Conservation (phyloP, 2,797 vertebrate species). For the Danio tinwini region DNA sequence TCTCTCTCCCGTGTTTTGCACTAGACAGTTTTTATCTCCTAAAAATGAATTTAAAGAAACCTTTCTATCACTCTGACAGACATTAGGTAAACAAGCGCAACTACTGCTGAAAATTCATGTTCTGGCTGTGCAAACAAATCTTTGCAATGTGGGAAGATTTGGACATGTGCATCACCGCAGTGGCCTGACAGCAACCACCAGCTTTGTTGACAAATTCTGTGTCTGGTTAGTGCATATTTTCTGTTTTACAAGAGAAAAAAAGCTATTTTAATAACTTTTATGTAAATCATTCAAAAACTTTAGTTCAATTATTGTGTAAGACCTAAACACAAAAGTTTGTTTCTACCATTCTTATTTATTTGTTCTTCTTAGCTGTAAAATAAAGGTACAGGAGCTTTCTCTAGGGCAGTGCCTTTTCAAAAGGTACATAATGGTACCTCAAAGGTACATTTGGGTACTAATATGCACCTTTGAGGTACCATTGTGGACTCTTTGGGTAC, state of each 20-base stretch:
- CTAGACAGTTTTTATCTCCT: conserved; percentile 4
- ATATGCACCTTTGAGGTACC: no score
- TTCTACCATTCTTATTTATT: no score
- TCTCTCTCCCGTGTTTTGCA: conserved; percentile 6
- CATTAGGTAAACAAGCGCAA: conserved; percentile 1
- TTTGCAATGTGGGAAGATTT: conserved; percentile 26
- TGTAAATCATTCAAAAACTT: background rate
- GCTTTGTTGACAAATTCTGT: conserved; percentile 19
- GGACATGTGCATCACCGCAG: conserved; percentile 17
- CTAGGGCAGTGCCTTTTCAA: no score
- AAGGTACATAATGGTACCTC: no score
- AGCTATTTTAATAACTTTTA: background rate
- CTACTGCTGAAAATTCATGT: conserved; percentile 20
- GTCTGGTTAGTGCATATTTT: background rate
- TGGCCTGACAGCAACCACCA: conserved; percentile 10
- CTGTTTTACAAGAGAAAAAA: no score
- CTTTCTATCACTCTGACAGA: conserved; percentile 24
- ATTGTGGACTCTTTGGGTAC: no score
- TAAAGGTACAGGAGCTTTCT: no score
- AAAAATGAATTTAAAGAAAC: conserved; percentile 24
- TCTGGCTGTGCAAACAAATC: conserved; percentile 29
- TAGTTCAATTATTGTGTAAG: background rate
- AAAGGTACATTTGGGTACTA: no score
- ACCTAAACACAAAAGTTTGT: background rate
- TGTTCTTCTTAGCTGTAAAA: no score